Evolutionary conservation across 2,888 invertebrate genomes (phyloP).

Genomic region (Amblyjoppa fuscipennis): DNA sequence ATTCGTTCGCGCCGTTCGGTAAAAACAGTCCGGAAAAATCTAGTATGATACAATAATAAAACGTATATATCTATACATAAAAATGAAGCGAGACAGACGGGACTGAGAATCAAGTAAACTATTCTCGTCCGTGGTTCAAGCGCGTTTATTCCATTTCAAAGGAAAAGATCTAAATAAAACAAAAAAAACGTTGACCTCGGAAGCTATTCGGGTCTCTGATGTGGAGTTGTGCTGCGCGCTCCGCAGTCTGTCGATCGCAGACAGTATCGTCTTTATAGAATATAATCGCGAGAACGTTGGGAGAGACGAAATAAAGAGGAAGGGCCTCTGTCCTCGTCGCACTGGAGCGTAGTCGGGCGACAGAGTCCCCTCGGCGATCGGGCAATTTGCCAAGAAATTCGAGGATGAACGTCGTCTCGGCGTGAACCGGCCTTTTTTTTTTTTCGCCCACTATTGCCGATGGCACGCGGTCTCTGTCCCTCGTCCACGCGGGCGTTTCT

Average conservation of each 20-base stretch:
- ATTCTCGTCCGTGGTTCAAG: neutral
- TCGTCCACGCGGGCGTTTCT: conserved; percentile 5
- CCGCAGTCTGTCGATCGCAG: neutral
- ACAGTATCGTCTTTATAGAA: conserved; percentile 7
- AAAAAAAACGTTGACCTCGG: conserved; percentile 17
- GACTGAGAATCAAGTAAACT: neutral
- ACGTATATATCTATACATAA: neutral
- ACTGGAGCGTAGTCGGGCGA: conserved; percentile 1
- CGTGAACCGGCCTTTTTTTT: neutral
- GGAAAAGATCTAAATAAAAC: neutral
- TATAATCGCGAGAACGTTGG: neutral
- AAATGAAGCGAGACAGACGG: neutral
- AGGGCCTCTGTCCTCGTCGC: conserved; percentile 1
- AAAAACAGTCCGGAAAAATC: neutral
- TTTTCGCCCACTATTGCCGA: conserved; percentile 13
- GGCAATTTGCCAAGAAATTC: conserved; percentile 49
- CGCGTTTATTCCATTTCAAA: neutral
- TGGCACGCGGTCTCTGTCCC: conserved; percentile 15
- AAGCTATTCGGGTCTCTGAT: conserved; percentile 12
- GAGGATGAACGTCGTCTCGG: conserved; percentile 22
- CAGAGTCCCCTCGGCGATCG: neutral
- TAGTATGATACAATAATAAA: neutral
- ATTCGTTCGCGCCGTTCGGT: conserved; percentile 4
- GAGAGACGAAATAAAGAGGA: neutral
- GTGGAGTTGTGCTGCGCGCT: neutral